phyloP scores from a whole-genome alignment of 2,113 vertebrate species.

The Cisticola juncidis region DNA sequence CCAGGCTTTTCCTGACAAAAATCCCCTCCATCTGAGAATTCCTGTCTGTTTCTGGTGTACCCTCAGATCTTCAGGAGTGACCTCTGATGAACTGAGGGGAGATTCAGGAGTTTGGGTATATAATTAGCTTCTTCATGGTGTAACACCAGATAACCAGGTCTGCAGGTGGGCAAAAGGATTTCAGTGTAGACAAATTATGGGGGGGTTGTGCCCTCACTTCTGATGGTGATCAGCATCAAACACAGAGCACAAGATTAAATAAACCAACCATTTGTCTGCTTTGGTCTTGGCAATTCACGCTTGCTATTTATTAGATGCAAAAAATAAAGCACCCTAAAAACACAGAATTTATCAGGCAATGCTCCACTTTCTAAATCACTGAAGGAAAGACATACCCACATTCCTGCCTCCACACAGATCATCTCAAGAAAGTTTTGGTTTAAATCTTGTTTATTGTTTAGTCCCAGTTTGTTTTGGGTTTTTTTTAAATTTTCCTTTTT shows the following conservation, averaged over 20 bases:
- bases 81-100: not conserved
- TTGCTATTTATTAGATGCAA: not conserved
- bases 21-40: not conserved
- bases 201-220: not conserved
- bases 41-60: not conserved
- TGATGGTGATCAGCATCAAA: not conserved
- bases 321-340: not conserved
- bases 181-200: not conserved
- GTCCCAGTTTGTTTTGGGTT: not conserved
- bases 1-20: not conserved
- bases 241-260: not conserved
- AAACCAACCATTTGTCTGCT: not conserved
- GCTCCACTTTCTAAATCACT: not conserved
- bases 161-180: not conserved
- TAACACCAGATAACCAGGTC: accelerated
- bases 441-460: not conserved
- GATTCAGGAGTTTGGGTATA: not conserved
- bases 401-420: not conserved
- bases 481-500: not conserved
- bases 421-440: not conserved
- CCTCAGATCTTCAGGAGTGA: not conserved
- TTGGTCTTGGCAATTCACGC: not conserved
- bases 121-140: not conserved
- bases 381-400: not conserved
- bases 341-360: not conserved